Evolutionary conservation across 2,888 invertebrate species (phyloP).

Genomic region (Reticulitermes lucifugus): DNA sequence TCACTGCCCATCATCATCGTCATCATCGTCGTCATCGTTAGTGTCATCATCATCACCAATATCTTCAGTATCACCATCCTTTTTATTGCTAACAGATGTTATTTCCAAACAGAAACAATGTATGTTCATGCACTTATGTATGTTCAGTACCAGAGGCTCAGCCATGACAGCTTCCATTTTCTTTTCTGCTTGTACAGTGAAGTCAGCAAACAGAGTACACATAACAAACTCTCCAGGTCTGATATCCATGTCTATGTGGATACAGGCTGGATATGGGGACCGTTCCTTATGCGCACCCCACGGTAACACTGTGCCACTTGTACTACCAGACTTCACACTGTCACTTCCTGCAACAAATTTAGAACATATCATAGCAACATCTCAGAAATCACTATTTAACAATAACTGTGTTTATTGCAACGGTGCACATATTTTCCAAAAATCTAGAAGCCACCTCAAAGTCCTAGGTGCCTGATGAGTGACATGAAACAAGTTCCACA

Average conservation of each 20-base stretch:
- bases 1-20: too few species aligned
- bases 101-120: not conserved
- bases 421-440: too few species aligned
- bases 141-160: constrained; percentile 75
- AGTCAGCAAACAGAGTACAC: constrained; percentile 94
- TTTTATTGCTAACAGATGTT: not conserved
- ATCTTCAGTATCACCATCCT: too few species aligned
- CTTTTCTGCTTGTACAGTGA: constrained; percentile 92
- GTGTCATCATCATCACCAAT: too few species aligned
- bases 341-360: constrained; percentile 43
- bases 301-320: constrained; percentile 70
- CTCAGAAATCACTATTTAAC: too few species aligned
- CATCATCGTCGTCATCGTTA: too few species aligned
- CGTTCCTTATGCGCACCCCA: constrained; percentile 87
- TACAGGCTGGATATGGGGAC: constrained; percentile 64
- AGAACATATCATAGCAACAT: too few species aligned
- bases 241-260: constrained; percentile 71
- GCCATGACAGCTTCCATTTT: constrained; percentile 96
- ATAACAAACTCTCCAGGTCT: constrained; percentile 97
- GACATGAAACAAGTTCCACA: too few species aligned
- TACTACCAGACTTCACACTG: constrained; percentile 64
- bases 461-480: too few species aligned
- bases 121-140: not conserved
- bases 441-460: too few species aligned
- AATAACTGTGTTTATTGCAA: too few species aligned